Evolutionary conservation across 2,113 vertebrate genomes (phyloP).

Genomic region (human): DNA sequence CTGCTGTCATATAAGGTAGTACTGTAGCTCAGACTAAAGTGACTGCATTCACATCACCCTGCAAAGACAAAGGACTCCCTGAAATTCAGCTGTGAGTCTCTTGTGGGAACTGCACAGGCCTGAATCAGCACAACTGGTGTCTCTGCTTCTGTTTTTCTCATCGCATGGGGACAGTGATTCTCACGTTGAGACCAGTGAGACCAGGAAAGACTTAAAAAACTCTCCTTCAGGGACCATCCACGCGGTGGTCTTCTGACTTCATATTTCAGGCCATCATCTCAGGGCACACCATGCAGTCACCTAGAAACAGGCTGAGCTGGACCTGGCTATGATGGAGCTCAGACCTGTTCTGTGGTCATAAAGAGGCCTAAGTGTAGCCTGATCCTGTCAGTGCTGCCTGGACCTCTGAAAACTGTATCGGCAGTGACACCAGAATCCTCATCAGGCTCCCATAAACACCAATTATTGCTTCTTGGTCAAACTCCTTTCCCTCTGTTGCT

Average conservation of each 20-base stretch:
- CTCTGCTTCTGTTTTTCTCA: neutral
- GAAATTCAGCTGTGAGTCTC: neutral
- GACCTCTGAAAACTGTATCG: neutral
- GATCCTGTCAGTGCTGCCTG: neutral
- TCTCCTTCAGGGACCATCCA: neutral
- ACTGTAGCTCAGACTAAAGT: neutral
- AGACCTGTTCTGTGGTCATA: too few species aligned
- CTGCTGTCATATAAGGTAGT: neutral
- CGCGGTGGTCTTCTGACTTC: neutral
- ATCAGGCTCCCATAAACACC: neutral
- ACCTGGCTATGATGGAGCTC: neutral
- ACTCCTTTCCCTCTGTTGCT: neutral
- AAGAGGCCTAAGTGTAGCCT: neutral
- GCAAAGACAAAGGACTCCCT: slow-evolving; percentile 36
- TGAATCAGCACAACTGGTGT: neutral
- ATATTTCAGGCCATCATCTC: neutral
- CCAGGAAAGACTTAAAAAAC: neutral
- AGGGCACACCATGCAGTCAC: neutral
- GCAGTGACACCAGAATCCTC: neutral
- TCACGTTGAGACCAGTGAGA: neutral
- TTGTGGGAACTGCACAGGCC: neutral
- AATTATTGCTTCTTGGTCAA: neutral
- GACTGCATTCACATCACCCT: neutral
- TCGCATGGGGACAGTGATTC: neutral
- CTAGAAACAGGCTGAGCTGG: neutral